These are phyloP conservation scores for Solea senegalensis DNA, from an alignment of 2,113 vertebrate genomes.

Conservation along the genomic window DNA sequence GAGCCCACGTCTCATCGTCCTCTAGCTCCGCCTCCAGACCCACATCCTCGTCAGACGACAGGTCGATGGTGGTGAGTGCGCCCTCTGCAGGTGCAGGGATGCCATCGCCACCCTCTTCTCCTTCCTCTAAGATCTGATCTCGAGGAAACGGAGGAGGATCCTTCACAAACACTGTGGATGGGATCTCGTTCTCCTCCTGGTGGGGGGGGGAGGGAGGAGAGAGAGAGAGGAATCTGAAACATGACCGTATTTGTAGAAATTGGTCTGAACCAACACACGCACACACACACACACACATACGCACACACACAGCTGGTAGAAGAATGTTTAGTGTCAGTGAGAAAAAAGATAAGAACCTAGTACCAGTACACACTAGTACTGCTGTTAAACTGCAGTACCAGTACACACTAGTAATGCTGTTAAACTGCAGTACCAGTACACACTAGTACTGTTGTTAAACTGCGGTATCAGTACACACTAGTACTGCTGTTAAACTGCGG, in stretches of 20 bases:
- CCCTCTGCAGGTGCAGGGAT: conserved; percentile 85
- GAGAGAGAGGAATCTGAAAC: background rate
- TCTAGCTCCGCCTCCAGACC: conserved; percentile 80
- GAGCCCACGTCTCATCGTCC: conserved; percentile 72
- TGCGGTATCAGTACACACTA: too few relatives aligned
- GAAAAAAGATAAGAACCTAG: background rate
- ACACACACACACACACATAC: too few relatives aligned
- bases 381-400: too few relatives aligned
- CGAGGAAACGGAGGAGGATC: conserved; percentile 82
- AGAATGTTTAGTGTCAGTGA: conserved; percentile 27
- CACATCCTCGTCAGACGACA: conserved; percentile 92
- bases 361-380: too few relatives aligned
- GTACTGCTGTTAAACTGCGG: too few relatives aligned
- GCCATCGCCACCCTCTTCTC: conserved; percentile 62
- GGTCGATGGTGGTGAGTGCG: conserved; percentile 87
- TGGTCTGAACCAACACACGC: background rate
- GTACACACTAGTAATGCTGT: too few relatives aligned
- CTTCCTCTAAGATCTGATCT: conserved; percentile 76
- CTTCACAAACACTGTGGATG: conserved; percentile 90
- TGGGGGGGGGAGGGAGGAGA: background rate
- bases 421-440: too few relatives aligned
- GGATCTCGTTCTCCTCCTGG: conserved; percentile 97
- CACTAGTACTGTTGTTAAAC: too few relatives aligned
- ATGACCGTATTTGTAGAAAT: too few relatives aligned
- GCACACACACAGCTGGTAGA: conserved; percentile 22